phyloP scores from a whole-genome alignment of 1,140 invertebrate species.

The Temnothorax nylanderi region DNA sequence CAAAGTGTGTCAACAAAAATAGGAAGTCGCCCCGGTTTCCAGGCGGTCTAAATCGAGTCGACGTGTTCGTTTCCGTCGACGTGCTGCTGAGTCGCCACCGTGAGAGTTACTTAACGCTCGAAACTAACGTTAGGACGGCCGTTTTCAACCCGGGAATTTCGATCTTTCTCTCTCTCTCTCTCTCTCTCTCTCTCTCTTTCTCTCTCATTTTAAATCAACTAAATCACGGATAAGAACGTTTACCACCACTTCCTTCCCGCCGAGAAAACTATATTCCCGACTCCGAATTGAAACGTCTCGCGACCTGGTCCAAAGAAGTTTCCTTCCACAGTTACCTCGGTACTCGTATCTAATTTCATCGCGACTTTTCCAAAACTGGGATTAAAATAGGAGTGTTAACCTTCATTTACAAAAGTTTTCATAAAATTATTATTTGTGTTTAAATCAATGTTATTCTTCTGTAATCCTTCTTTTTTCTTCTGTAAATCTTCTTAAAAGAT shows the following conservation, averaged over 20 bases:
- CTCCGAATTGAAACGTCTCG: conserved; percentile 13
- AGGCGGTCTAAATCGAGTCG: conserved; percentile 37
- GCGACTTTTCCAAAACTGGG: conserved; percentile 10
- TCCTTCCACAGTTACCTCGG: neutral
- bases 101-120: neutral
- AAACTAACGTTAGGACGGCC: neutral
- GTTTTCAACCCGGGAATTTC: neutral
- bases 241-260: neutral
- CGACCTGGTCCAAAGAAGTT: neutral
- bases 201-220: conserved; percentile 41
- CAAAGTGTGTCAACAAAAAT: conserved; percentile 48
- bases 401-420: neutral
- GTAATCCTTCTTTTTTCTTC: neutral
- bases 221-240: conserved; percentile 2
- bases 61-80: conserved; percentile 9
- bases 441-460: neutral
- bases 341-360: neutral
- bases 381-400: conserved; percentile 1
- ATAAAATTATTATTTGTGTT: neutral
- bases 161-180: neutral
- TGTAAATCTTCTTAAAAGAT: neutral
- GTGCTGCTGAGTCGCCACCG: neutral
- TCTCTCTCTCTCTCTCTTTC: neutral
- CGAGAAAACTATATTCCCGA: conserved; percentile 20
- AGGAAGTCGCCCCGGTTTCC: conserved; percentile 29